Evolutionary conservation across 2,888 invertebrate species (phyloP), one percentile per base, ranked within the genome.

Genomic region (Adineta ricciae): DNA sequence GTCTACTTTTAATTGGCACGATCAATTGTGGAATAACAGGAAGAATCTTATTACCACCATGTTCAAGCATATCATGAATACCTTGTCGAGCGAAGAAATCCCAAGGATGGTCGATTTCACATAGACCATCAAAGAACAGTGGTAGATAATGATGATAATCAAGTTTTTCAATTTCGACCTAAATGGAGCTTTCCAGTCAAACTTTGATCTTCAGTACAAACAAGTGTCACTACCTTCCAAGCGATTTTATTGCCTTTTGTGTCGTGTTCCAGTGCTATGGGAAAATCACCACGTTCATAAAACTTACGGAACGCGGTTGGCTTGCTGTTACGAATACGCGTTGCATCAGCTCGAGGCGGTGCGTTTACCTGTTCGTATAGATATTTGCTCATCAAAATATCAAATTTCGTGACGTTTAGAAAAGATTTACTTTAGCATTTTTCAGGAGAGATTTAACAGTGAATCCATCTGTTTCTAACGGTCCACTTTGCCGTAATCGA

Each of bases 71-170:
- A 88, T 96, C 96, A 86, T 94, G 92, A 86, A 96, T 94, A 27
- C 96, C 97, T 90, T 94, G 94, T 86, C 94, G 93, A 0, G 96
- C 95, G 87, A 97, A 94, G 88, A 95, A 94, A 90, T 93, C 94
- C 89, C 94, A 96, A 0, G 97, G 97, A 89, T 95, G 94, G 85
- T 92, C 92, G 0, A 92, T 93, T 91, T 97, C 97, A 8, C 94
- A 93, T 3, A 97, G 92, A 0, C 97, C 97, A 88, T 96, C 96
- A 89, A 96, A 96, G 91, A 97, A 97, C 91, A 97, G 93, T 0
- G 97, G 97, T 85, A 97, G 92, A 90, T 96, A 96, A 89, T 96
- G 94, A 89, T 95, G 95, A 90, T 95, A 97, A 90, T 97, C 96
- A 87, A 97, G 90, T 88, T 95, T 95, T 88, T 95, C 94, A 88